These are phyloP conservation scores for Brachymystax lenok DNA, from an alignment of 2,797 vertebrate species.

Conservation along the genomic window DNA sequence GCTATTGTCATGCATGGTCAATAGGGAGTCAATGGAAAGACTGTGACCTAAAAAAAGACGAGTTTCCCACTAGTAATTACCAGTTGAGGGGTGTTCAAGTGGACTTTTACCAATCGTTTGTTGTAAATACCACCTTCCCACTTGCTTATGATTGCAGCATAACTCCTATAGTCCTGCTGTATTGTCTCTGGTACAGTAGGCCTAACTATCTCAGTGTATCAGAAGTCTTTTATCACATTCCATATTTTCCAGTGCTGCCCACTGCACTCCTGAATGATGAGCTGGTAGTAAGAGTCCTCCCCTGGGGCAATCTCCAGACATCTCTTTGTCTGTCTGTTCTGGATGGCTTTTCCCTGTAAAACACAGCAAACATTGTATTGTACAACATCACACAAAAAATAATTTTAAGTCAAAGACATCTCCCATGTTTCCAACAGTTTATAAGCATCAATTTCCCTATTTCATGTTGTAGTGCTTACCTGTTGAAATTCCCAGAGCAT, in stretches of 20 bases:
- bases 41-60: too few species aligned
- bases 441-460: not conserved
- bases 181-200: too few species aligned
- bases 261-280: slow-evolving; percentile 64
- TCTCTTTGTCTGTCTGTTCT: slow-evolving; percentile 67
- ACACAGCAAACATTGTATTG: slow-evolving; percentile 14
- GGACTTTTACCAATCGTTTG: too few species aligned
- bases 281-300: slow-evolving; percentile 14
- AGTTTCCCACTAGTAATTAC: too few species aligned
- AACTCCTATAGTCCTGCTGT: too few species aligned
- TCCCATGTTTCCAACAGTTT: not conserved
- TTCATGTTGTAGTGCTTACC: slow-evolving; percentile 40
- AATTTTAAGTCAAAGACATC: not conserved
- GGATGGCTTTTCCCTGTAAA: slow-evolving; percentile 59
- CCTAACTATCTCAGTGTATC: slow-evolving; percentile 1
- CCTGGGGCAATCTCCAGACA: slow-evolving; percentile 60
- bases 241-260: slow-evolving; percentile 70
- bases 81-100: too few species aligned
- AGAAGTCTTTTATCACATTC: slow-evolving; percentile 39
- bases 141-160: too few species aligned
- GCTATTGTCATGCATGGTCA: too few species aligned
- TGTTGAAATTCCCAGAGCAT: slow-evolving; percentile 74
- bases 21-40: too few species aligned
- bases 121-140: too few species aligned
- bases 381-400: not conserved